Base-by-base conservation (phyloP, 2,888 invertebrate species). In the Macaria liturata region DNA sequence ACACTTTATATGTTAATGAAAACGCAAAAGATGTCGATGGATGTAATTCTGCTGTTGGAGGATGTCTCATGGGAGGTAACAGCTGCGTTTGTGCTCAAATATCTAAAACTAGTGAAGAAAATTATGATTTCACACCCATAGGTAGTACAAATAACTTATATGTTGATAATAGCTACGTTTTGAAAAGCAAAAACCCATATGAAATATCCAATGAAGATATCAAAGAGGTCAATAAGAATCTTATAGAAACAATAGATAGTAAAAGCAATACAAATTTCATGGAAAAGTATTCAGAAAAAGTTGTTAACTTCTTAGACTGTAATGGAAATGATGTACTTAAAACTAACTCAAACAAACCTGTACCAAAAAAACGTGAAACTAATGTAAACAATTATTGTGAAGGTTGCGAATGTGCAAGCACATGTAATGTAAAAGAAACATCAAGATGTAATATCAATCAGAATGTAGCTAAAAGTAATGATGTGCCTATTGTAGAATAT, bases 31-130 rank as follows among this genome's bases (percentile, higher is more conserved):
- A 74, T 52, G 50, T 74, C 3, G 71, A 57, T 34, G 73, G 68
- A 54, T 86, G 86, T 60, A 78, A 81, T 68, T 59, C 74, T 50
- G 72, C 74, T 52, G 59, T 85, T 62, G 85, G 83, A 0, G 67
- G 69, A 34, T 87, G 86, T 65, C 77, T 85, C 32, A 74, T 78
- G 57, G 71, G 64, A 5, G 74, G 68, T 2, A 71, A 69, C n/a
- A 73, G 69, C 47, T 85, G 86, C 60, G 64, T 86, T 30, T 85
- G 86, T 69, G 74, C 70, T 48, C 79, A 86, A 74, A 84, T 82
- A 59, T 49, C 75, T 6, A 66, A 66, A 8, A 65, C 61, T 54
- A 61, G 60, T 9, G 67, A 69, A 4, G 67, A 71, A 46, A 69
- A 71, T 31, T 71, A 71, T 51, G 76, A 78, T 60, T 64, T 72